phyloP scores from a whole-genome alignment of 1,140 invertebrate genomes.

The Choristoneura fumiferana region DNA sequence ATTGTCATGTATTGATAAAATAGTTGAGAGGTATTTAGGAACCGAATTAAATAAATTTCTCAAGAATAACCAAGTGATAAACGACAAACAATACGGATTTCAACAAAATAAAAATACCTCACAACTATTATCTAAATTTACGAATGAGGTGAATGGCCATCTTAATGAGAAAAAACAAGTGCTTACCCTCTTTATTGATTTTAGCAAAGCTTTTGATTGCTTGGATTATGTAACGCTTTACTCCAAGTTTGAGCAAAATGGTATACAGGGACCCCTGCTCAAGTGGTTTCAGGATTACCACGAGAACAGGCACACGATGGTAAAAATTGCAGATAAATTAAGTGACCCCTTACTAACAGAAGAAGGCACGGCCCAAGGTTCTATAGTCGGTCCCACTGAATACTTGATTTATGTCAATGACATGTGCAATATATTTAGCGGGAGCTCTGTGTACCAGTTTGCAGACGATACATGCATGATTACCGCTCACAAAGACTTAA shows the following conservation, averaged over 20 bases:
- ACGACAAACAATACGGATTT: too few relatives aligned
- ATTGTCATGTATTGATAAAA: too few relatives aligned
- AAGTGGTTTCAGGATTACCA: background rate
- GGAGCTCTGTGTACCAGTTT: conserved; percentile 33
- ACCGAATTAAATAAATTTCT: too few relatives aligned
- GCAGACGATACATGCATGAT: conserved; percentile 41
- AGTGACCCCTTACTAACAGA: conserved; percentile 19
- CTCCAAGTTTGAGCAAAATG: background rate
- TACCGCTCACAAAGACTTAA: conserved; percentile 19
- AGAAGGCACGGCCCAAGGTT: conserved; percentile 33
- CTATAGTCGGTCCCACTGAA: conserved; percentile 27
- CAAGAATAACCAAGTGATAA: too few relatives aligned
- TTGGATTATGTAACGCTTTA: background rate
- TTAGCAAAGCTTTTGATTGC: background rate
- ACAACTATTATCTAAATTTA: background rate
- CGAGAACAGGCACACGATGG: background rate
- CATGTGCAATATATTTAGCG: conserved; percentile 23
- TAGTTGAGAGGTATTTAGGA: too few relatives aligned
- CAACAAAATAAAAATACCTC: background rate
- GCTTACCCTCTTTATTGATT: too few relatives aligned
- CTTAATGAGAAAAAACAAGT: too few relatives aligned
- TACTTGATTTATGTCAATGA: conserved; percentile 34
- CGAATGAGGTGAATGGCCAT: too few relatives aligned
- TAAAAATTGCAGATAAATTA: conserved; percentile 22
- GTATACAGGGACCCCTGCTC: too few relatives aligned